Evolutionary conservation across 2,797 vertebrate species (phyloP).

Genomic region (Eulemur rubriventer): DNA sequence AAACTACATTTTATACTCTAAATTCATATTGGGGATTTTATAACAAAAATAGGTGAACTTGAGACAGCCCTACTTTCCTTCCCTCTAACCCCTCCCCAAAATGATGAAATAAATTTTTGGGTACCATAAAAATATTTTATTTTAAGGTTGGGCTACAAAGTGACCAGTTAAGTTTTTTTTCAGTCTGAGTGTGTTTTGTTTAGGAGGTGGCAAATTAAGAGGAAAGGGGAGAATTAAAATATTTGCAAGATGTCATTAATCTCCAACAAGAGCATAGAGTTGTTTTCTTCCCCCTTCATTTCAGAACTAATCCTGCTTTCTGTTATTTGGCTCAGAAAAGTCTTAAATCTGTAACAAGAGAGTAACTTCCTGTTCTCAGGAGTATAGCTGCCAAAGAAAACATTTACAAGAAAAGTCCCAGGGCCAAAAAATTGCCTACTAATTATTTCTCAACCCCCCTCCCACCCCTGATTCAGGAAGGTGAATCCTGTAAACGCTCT

Average conservation of each 20-base stretch:
- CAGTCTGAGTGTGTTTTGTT: conserved; percentile 56
- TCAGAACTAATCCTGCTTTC: conserved; percentile 79
- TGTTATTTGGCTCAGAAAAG: conserved; percentile 82
- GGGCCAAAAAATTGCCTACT: conserved; percentile 75
- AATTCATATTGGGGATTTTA: conserved; percentile 36
- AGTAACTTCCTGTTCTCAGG: conserved; percentile 86
- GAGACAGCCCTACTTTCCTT: conserved; percentile 42
- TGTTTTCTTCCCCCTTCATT: conserved; percentile 64
- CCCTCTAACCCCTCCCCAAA: background rate
- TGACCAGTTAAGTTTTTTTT: conserved; percentile 51
- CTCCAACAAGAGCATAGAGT: conserved; percentile 68
- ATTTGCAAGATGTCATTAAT: conserved; percentile 80
- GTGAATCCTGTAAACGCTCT: conserved; percentile 74
- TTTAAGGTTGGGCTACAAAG: conserved; percentile 51
- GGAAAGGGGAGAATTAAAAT: conserved; percentile 74
- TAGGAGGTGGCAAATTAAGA: conserved; percentile 72
- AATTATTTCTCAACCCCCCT: conserved; percentile 71
- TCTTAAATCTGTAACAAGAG: conserved; percentile 82
- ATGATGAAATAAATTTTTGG: conserved; percentile 53
- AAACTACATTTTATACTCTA: conserved; percentile 21
- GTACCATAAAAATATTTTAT: conserved; percentile 50
- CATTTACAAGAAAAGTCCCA: conserved; percentile 78
- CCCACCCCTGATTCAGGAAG: conserved; percentile 74
- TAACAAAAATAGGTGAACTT: conserved; percentile 39
- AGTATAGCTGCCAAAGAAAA: conserved; percentile 85